These are phyloP conservation scores for Oriolus oriolus DNA, from an alignment of 2,113 vertebrate genomes.

Conservation along the genomic window DNA sequence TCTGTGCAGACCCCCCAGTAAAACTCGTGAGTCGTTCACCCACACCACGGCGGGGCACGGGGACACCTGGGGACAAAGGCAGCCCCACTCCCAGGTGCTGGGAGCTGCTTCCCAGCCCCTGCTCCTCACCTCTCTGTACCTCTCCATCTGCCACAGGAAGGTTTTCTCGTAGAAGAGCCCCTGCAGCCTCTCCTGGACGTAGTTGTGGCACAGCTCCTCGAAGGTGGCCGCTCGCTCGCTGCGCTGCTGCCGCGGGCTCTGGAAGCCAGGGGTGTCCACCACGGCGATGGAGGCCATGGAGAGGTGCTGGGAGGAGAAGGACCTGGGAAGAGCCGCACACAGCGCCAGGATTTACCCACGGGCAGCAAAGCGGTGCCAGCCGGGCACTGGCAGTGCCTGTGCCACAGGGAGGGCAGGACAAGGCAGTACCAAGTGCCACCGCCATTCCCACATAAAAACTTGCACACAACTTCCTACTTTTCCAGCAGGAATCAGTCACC, in stretches of 20 bases:
- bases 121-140: slow-evolving; percentile 79
- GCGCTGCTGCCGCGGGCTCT: slow-evolving; percentile 80
- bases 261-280: slow-evolving; percentile 87
- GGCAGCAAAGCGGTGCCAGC: background rate
- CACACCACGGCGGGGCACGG: rapidly evolving
- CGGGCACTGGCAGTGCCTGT: rapidly evolving
- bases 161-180: slow-evolving; percentile 82
- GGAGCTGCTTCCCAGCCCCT: background rate
- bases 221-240: slow-evolving; percentile 83
- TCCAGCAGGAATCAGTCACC: background rate
- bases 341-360: rapidly evolving
- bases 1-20: rapidly evolving
- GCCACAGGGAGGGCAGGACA: background rate
- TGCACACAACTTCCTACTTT: background rate
- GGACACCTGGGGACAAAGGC: rapidly evolving
- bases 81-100: background rate
- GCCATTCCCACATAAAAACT: rapidly evolving
- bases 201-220: slow-evolving; percentile 91
- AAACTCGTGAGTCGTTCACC: background rate
- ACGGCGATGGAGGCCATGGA: slow-evolving; percentile 88
- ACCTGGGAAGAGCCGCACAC: slow-evolving; percentile 59
- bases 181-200: slow-evolving; percentile 88
- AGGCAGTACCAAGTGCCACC: rapidly evolving
- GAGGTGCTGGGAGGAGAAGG: slow-evolving; percentile 84
- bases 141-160: slow-evolving; percentile 74